Conservation (phyloP, 2,888 invertebrate species). For the Megalurothrips usitatus region DNA sequence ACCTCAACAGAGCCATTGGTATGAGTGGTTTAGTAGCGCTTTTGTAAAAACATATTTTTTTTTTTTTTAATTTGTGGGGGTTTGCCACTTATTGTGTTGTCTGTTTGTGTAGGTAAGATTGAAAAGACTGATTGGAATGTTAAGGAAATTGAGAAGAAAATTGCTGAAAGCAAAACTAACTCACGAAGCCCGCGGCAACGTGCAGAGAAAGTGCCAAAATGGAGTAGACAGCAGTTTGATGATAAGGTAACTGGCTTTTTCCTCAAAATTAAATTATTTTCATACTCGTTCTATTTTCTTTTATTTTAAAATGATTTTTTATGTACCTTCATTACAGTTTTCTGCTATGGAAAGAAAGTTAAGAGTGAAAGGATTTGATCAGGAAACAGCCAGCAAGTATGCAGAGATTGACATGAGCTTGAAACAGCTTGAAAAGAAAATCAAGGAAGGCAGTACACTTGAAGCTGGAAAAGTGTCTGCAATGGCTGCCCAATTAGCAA, state of each 20-base stretch:
- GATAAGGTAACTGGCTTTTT: slow-evolving; percentile 43
- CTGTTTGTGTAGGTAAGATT: slow-evolving; percentile 59
- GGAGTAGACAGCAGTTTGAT: slow-evolving; percentile 74
- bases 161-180: slow-evolving; percentile 68
- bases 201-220: slow-evolving; percentile 79
- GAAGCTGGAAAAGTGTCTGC: slow-evolving; percentile 77
- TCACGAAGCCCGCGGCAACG: slow-evolving; percentile 52
- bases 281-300: slow-evolving; percentile 34
- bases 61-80: not conserved
- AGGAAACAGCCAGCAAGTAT: slow-evolving; percentile 59
- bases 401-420: slow-evolving; percentile 68
- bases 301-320: slow-evolving; percentile 31
- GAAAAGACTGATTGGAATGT: slow-evolving; percentile 89
- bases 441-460: slow-evolving; percentile 70
- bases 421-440: slow-evolving; percentile 64
- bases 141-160: slow-evolving; percentile 84
- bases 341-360: slow-evolving; percentile 63
- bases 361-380: slow-evolving; percentile 52
- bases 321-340: slow-evolving; percentile 53
- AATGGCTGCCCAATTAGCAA: slow-evolving; percentile 73
- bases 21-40: slow-evolving; percentile 33
- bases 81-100: not conserved
- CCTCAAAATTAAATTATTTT: not conserved
- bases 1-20: slow-evolving; percentile 77
- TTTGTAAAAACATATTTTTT: not conserved